Evolutionary conservation across 2,113 vertebrate species (phyloP).

Genomic region (Kryptolebias marmoratus): DNA sequence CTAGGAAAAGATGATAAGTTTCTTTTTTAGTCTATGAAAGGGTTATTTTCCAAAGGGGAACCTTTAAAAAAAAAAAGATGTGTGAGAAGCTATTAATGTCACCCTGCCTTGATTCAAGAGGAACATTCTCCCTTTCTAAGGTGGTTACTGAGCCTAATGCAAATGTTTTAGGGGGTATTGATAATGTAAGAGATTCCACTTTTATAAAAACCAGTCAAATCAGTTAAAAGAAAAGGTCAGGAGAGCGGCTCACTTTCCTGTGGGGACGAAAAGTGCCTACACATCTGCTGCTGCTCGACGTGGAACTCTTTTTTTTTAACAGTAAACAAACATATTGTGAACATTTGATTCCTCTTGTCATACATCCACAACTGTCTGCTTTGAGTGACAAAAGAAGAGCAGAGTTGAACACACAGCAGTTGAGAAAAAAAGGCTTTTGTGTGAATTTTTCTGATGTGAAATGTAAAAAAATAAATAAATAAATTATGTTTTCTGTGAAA

Average conservation of each 20-base stretch:
- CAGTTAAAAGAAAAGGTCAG: constrained; percentile 21
- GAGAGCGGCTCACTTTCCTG: constrained; percentile 14
- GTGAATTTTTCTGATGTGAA: constrained; percentile 32
- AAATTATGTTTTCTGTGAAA: neutral
- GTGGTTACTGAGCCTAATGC: constrained; percentile 8
- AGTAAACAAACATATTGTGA: constrained; percentile 14
- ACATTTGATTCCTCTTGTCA: constrained; percentile 1
- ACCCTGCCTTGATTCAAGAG: neutral
- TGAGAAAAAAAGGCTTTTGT: constrained; percentile 9
- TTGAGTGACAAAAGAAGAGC: constrained; percentile 6
- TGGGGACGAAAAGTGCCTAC: constrained; percentile 37
- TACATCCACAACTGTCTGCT: neutral
- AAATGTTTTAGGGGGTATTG: constrained; percentile 6
- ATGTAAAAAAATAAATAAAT: neutral
- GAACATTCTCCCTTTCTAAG: neutral
- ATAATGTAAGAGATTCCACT: constrained; percentile 22
- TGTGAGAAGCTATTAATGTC: too few relatives aligned
- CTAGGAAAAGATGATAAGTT: too few relatives aligned
- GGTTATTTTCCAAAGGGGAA: too few relatives aligned
- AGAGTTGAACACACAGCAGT: neutral
- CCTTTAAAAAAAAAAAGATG: too few relatives aligned
- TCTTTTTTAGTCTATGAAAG: too few relatives aligned
- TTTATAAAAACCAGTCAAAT: constrained; percentile 19
- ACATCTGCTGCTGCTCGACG: constrained; percentile 23
- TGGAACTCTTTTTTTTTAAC: constrained; percentile 12